Evolutionary conservation across 2,888 invertebrate species (phyloP).

Genomic region (Electrophaes corylata): DNA sequence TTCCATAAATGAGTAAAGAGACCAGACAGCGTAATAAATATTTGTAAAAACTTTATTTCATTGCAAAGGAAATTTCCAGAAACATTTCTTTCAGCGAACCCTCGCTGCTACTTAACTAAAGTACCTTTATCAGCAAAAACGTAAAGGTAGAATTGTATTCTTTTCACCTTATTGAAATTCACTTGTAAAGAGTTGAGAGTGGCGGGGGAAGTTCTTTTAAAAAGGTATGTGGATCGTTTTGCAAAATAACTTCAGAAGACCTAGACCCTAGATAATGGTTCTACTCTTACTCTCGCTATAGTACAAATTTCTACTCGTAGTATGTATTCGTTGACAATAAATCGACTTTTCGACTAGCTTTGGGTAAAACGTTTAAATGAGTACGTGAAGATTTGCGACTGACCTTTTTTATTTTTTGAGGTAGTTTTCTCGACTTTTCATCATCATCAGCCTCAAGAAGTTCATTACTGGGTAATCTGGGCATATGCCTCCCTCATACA

Average conservation of each 20-base stretch:
- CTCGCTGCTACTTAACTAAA: conserved; percentile 39
- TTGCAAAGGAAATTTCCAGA: conserved; percentile 15
- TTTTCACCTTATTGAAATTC: conserved; percentile 55
- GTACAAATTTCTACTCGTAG: too few species aligned
- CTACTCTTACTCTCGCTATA: too few species aligned
- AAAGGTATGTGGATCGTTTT: conserved; percentile 8
- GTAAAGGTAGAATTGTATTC: conserved; percentile 48
- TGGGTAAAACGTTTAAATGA: too few species aligned
- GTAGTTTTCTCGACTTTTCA: too few species aligned
- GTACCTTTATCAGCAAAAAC: conserved; percentile 42
- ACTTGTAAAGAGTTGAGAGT: conserved; percentile 46
- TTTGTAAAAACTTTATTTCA: conserved; percentile 29
- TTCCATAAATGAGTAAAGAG: not conserved
- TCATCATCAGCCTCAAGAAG: too few species aligned
- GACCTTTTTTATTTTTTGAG: too few species aligned
- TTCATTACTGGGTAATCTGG: too few species aligned
- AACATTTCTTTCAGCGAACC: conserved; percentile 25
- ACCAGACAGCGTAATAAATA: conserved; percentile 1
- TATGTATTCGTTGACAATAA: too few species aligned
- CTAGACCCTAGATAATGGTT: too few species aligned
- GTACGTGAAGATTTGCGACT: too few species aligned
- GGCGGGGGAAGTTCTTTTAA: conserved; percentile 7
- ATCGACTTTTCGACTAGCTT: too few species aligned
- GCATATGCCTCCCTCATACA: too few species aligned
- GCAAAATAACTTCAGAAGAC: not conserved